phyloP scores from a whole-genome alignment of 2,888 invertebrate species.

The Erannis defoliaria region DNA sequence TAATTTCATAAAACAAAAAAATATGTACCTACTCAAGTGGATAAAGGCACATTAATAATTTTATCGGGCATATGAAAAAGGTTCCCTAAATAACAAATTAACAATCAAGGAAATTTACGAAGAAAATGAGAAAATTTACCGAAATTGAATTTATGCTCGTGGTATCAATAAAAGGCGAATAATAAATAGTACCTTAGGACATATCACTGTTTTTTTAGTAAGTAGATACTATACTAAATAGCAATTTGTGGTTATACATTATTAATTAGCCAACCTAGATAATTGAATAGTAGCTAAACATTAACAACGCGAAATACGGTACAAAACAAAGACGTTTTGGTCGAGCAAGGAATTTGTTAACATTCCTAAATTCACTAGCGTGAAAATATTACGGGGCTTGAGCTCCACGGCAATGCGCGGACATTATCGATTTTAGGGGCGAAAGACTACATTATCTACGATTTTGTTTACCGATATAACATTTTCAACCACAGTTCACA shows the following conservation, averaged over 20 bases:
- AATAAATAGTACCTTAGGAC: too few species aligned
- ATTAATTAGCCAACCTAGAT: neutral
- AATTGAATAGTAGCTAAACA: neutral
- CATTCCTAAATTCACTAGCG: slow-evolving; percentile 41
- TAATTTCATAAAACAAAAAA: too few species aligned
- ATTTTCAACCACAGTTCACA: slow-evolving; percentile 36
- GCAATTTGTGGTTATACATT: neutral
- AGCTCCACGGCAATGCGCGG: slow-evolving; percentile 64
- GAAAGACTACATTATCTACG: slow-evolving; percentile 59
- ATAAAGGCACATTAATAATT: too few species aligned
- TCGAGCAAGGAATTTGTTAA: slow-evolving; percentile 19
- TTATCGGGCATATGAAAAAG: too few species aligned
- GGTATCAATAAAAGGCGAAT: too few species aligned
- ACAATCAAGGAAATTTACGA: too few species aligned
- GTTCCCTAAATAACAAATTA: too few species aligned
- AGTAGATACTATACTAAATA: neutral
- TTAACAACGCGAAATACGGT: neutral
- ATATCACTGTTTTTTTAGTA: neutral
- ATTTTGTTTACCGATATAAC: slow-evolving; percentile 59
- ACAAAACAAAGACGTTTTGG: slow-evolving; percentile 17
- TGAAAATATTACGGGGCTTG: slow-evolving; percentile 40
- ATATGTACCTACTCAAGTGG: too few species aligned
- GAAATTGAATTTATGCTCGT: too few species aligned
- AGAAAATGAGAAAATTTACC: too few species aligned
- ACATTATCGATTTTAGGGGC: slow-evolving; percentile 78